Percentiles rank a stretch among this genome's conserved stretches.
phyloP scores from a whole-genome alignment of 2,888 invertebrate species.

The Drosophila anceps region DNA sequence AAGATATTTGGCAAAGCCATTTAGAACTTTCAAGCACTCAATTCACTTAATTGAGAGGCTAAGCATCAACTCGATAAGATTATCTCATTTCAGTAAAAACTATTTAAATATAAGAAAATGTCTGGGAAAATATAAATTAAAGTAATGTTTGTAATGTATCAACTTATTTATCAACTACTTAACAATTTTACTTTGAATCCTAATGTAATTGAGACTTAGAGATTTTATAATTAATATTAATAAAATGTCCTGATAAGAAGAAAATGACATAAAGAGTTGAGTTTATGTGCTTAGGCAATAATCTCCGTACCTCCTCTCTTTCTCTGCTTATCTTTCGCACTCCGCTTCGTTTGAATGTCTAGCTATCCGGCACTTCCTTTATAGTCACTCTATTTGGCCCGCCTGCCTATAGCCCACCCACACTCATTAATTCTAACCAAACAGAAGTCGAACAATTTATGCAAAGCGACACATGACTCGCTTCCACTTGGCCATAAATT shows the following conservation, averaged over 20 bases:
- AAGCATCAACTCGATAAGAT: too few relatives aligned
- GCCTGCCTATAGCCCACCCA: constrained; percentile 31
- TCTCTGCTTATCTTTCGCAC: neutral
- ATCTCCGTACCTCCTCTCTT: neutral
- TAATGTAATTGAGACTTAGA: neutral
- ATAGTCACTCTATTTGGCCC: constrained; percentile 22
- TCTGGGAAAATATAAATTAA: neutral
- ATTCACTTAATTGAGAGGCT: too few relatives aligned
- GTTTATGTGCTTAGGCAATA: constrained; percentile 1
- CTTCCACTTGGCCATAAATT: constrained; percentile 49
- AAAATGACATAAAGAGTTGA: neutral
- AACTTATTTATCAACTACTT: neutral
- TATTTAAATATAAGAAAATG: too few relatives aligned
- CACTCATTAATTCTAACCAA: constrained; percentile 70
- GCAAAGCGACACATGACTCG: constrained; percentile 71
- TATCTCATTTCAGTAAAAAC: too few relatives aligned
- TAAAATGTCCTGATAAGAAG: neutral
- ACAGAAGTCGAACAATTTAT: constrained; percentile 74
- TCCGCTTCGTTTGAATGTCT: neutral
- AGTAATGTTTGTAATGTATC: neutral
- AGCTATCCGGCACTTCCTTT: constrained; percentile 14
- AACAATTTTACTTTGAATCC: neutral
- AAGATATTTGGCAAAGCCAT: too few relatives aligned
- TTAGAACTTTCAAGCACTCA: too few relatives aligned
- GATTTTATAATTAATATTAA: neutral